phyloP scores from a whole-genome alignment of 2,888 invertebrate genomes.

The Rugalucina vietnamica region DNA sequence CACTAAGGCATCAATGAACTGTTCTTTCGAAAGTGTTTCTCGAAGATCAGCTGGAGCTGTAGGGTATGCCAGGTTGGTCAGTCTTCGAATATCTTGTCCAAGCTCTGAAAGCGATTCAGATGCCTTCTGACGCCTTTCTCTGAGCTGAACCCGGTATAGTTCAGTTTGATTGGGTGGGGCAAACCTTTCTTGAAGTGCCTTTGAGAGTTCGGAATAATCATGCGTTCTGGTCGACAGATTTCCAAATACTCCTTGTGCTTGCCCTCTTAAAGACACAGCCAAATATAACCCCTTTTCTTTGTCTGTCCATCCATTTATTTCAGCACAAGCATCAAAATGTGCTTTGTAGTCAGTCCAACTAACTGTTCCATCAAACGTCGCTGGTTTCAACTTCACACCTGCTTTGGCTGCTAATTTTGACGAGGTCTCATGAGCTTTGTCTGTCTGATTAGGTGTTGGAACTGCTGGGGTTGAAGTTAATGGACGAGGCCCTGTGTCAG shows the following conservation, averaged over 20 bases:
- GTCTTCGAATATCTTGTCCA: background rate
- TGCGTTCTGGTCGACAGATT: background rate
- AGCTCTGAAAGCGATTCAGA: background rate
- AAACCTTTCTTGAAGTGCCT: background rate
- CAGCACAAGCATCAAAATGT: constrained; percentile 21
- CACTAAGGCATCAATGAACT: background rate
- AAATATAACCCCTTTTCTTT: constrained; percentile 22
- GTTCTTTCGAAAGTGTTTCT: background rate
- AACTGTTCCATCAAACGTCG: no score
- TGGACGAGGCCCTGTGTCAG: no score
- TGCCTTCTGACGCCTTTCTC: background rate
- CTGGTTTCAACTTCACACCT: no score
- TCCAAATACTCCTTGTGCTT: no score
- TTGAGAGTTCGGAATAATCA: background rate
- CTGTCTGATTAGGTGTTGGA: no score
- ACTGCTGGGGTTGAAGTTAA: no score
- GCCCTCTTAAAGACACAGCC: no score
- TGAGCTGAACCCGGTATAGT: background rate
- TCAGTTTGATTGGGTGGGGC: background rate
- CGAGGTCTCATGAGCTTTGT: no score
- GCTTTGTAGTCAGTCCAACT: no score
- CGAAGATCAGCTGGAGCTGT: background rate
- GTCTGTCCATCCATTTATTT: constrained; percentile 16
- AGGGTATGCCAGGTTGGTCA: background rate
- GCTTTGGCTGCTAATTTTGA: no score